Evolutionary conservation across 1,140 invertebrate species (phyloP).

Genomic region (Diachasmimorpha longicaudata): DNA sequence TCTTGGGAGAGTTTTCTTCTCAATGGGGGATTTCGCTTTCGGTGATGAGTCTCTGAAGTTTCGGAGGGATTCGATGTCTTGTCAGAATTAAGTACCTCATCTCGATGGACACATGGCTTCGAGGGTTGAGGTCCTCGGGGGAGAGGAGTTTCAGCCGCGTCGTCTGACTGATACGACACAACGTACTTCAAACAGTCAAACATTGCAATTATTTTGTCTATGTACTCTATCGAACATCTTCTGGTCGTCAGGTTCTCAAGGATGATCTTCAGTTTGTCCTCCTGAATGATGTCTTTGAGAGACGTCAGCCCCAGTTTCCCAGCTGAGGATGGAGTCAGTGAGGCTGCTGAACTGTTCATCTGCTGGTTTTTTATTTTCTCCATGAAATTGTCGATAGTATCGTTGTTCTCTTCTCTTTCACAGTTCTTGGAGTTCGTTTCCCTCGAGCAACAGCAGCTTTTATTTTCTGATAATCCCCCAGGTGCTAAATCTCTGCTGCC

Average conservation of each 20-base stretch:
- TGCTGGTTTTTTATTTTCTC: not conserved
- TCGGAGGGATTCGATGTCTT: no score
- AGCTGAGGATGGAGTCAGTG: not conserved
- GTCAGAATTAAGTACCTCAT: no score
- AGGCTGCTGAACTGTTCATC: not conserved
- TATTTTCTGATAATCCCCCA: not conserved
- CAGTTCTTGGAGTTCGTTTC: no score
- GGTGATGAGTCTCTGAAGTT: no score
- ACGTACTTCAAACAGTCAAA: slow-evolving; percentile 41
- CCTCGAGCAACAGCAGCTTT: not conserved
- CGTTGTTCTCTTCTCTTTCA: not conserved
- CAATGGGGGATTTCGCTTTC: not conserved
- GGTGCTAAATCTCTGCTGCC: not conserved
- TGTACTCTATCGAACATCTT: slow-evolving; percentile 42
- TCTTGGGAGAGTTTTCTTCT: slow-evolving; percentile 4
- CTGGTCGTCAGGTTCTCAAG: slow-evolving; percentile 40
- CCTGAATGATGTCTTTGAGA: slow-evolving; percentile 35
- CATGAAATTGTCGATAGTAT: slow-evolving; percentile 1
- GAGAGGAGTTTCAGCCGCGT: not conserved
- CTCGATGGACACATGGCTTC: no score
- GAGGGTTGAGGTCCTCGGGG: slow-evolving; percentile 13
- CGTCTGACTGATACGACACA: slow-evolving; percentile 25
- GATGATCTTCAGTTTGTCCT: slow-evolving; percentile 42
- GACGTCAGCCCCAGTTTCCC: not conserved
- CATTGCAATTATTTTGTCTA: slow-evolving; percentile 42